Base-by-base conservation (phyloP, 1,140 invertebrate genomes). In the Colletes gigas region DNA sequence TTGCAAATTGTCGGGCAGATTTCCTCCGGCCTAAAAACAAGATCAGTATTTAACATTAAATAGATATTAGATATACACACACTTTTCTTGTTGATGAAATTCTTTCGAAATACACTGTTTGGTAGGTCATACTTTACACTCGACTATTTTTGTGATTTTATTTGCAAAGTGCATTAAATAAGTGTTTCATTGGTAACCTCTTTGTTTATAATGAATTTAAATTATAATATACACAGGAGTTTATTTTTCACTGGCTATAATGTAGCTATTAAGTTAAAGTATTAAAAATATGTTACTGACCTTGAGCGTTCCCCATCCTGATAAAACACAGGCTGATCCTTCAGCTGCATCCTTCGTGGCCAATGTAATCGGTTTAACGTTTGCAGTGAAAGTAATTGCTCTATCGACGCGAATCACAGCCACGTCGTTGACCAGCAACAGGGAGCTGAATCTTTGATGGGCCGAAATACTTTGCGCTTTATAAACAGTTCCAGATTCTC, bases 401-500 rank as follows among this genome's bases (percentile, higher is more conserved):
- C 81, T 65, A 50, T 89, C 82, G 3, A 95, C 77, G 15, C 87
- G 84, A 54, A 95, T 84, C 4, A 95, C 68, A 12, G 92, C 94
- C 12, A 95, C 88, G 67, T 95, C 95, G 71, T 95, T 93, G n/a
- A 79, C 39, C 0, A 93, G 57, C 4, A 76, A 55, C 0, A 62
- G 65, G 0, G 88, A 19, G 39, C 78, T 79, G 73, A 91, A 94
- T 0, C 85, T 15, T 10, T 89, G 59, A 82, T 95, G 94, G 2
- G 89, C 80, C 39, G 90, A 77, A 0, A 94, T 80, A 4, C 75
- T 78, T 21, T 89, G 71, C 0, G 83, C 84, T 57, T 88, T 85
- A 57, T 94, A 91, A 17, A 83, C 65, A 9, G 85, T 50, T 6
- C 90, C 91, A 0, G 17, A 8, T 81, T 85, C 41, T 30, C 80